Percentiles rank a stretch among this genome's conserved stretches.
Conservation (phyloP, 2,888 invertebrate genomes). For the Coelopa pilipes region DNA sequence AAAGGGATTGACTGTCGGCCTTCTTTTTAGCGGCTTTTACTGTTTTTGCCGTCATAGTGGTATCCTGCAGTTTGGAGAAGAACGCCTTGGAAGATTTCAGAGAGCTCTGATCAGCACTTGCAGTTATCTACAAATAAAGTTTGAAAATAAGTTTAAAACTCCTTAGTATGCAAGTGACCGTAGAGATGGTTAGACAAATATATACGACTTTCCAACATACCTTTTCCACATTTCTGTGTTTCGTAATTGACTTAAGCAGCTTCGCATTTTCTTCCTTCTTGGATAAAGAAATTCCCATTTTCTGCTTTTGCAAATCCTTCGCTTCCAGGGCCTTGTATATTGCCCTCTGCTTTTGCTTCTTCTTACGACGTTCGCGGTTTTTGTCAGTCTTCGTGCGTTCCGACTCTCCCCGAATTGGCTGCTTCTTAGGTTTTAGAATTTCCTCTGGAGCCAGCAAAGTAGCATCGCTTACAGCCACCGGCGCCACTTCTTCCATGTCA, state of each 20-base stretch:
- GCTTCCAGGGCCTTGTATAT: constrained; percentile 68
- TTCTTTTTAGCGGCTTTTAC: constrained; percentile 47
- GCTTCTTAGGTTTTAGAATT: constrained; percentile 73
- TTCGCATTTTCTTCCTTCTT: constrained; percentile 70
- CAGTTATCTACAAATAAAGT: constrained; percentile 49
- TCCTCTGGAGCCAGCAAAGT: constrained; percentile 92
- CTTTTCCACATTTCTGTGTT: constrained; percentile 74
- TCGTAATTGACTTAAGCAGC: constrained; percentile 73
- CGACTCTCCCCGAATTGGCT: constrained; percentile 73
- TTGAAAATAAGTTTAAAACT: no score
- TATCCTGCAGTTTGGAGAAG: constrained; percentile 87
- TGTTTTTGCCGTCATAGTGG: constrained; percentile 69
- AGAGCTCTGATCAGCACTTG: constrained; percentile 66
- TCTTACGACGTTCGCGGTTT: constrained; percentile 86
- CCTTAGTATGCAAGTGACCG: neutral
- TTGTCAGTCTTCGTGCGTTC: constrained; percentile 89
- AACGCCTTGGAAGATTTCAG: constrained; percentile 84
- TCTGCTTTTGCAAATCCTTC: constrained; percentile 67
- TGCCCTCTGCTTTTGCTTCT: constrained; percentile 80
- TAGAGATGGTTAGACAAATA: neutral
- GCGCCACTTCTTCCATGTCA: constrained; percentile 95
- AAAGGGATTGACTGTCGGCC: constrained; percentile 68
- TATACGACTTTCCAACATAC: constrained; percentile 57
- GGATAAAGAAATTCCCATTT: constrained; percentile 68
- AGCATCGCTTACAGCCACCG: constrained; percentile 86